A percentile compares a stretch with the other conserved stretches of the same genome.
Conservation (phyloP, 2,113 vertebrate species). For the Mus spicilegus region DNA sequence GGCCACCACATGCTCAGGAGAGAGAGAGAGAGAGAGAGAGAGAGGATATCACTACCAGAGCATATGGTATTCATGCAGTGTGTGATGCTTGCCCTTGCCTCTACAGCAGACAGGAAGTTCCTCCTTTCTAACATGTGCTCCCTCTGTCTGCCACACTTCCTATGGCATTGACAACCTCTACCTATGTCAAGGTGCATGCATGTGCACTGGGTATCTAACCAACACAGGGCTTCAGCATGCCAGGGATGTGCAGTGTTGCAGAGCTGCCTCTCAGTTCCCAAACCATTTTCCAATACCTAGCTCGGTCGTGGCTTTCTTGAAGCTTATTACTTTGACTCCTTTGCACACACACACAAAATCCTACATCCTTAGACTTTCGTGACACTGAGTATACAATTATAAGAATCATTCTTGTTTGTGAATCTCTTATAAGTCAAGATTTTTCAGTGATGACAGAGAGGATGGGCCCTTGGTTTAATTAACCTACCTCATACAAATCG, state of each 20-base stretch:
- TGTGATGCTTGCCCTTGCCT: neutral
- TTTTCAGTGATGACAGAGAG: neutral
- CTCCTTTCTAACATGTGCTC: neutral
- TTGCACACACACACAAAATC: neutral
- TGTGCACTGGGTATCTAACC: neutral
- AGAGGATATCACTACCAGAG: neutral
- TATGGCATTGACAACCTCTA: neutral
- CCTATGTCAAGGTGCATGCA: neutral
- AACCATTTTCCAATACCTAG: neutral
- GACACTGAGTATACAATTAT: neutral
- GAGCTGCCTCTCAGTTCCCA: neutral
- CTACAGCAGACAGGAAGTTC: neutral
- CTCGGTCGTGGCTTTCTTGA: neutral
- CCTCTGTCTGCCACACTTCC: neutral
- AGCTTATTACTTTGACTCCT: neutral
- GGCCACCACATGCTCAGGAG: neutral
- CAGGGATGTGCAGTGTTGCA: neutral
- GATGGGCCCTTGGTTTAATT: neutral
- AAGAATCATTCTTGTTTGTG: neutral
- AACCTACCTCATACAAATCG: neutral
- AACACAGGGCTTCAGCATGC: neutral
- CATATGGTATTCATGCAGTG: neutral
- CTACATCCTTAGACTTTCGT: neutral
- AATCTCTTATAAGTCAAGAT: neutral
- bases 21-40: too few relatives aligned